Evolutionary conservation across 2,888 invertebrate genomes (phyloP), one percentile per base, ranked within the genome.

Genomic region (Azorinus chamasolen): DNA sequence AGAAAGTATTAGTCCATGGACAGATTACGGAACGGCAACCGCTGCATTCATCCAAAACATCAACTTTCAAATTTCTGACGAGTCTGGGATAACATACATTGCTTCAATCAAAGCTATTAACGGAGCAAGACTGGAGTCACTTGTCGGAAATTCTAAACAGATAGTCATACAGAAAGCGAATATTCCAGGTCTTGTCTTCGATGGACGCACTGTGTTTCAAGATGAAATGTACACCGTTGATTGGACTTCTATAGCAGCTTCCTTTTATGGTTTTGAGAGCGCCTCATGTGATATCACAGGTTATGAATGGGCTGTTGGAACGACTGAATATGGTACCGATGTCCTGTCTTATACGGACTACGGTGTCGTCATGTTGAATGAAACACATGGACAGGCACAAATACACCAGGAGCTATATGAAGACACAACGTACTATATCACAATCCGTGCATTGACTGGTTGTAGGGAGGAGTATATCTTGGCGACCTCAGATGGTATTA

Each of bases 231-330:
- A 69, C 59, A 81, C 76, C 0, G 41, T 51, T 41, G 89, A 89
- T 58, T 83, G 64, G 16, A 73, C 85, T 12, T 85, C 89, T 3
- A 51, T 89, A 12, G 87, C 83, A 8, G 83, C 87, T 20, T 79
- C 84, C 20, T 89, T 89, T 57, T 70, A 68, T 43, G 89, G 89
- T 1, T 89, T 89, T 75, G 80, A 85, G 51, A 87, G 87, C 69
- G 82, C 86, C 51, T 78, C 83, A 8, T 89, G 89, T 61, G 82
- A 81, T 50, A 87, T 89, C 6, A 55, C 73, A 3, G 72, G 83
- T 10, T 89, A 88, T 73, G 87, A 88, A 55, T 89, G 88, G 88
- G 86, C 81, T 0, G 71, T 89, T 16, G 89, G 89, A 8, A 83
- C 76, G 8, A 55, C 74, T n/a, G 82, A 86, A 20, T 88, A 79